A percentile compares a stretch with the other conserved stretches of the same genome.
phyloP scores from a whole-genome alignment of 1,140 invertebrate genomes.

The Oncopodura yosiiana region DNA sequence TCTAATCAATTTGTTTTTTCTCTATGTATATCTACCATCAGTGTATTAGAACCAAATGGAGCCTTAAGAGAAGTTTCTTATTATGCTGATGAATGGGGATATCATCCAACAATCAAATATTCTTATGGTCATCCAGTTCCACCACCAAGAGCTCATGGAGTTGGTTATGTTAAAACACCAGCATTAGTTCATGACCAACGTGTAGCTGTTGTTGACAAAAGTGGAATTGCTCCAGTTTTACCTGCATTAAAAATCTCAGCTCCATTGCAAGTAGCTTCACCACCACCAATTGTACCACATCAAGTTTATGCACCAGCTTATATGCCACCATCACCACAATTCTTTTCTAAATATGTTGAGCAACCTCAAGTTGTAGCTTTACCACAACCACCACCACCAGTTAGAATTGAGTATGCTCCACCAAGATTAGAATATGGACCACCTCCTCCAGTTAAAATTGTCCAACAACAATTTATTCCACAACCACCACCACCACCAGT shows the following conservation, averaged over 20 bases:
- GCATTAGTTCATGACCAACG: conserved; percentile 13
- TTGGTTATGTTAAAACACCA: not conserved
- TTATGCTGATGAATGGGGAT: conserved; percentile 30
- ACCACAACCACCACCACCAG: not conserved
- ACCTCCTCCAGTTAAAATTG: not conserved
- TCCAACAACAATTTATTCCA: not conserved
- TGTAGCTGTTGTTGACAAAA: conserved; percentile 12
- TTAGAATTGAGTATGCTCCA: not conserved
- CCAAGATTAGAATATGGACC: not conserved
- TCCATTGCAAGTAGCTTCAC: not conserved
- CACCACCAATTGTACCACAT: conserved; percentile 4
- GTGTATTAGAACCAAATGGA: conserved; percentile 32
- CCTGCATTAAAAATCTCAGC: not conserved
- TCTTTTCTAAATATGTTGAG: not conserved
- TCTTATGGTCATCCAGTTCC: conserved; percentile 20
- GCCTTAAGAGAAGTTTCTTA: conserved; percentile 26
- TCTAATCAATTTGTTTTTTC: not conserved
- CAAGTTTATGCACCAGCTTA: conserved; percentile 12
- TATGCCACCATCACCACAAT: not conserved
- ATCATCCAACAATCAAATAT: conserved; percentile 30
- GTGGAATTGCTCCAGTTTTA: not conserved
- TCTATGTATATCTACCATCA: conserved; percentile 7
- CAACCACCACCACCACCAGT: not conserved
- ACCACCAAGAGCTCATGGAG: not conserved
- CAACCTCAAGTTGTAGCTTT: not conserved